A percentile compares a stretch with the other conserved stretches of the same genome.
Conservation (phyloP, 2,888 invertebrate species). For the Leucophora obtusa region DNA sequence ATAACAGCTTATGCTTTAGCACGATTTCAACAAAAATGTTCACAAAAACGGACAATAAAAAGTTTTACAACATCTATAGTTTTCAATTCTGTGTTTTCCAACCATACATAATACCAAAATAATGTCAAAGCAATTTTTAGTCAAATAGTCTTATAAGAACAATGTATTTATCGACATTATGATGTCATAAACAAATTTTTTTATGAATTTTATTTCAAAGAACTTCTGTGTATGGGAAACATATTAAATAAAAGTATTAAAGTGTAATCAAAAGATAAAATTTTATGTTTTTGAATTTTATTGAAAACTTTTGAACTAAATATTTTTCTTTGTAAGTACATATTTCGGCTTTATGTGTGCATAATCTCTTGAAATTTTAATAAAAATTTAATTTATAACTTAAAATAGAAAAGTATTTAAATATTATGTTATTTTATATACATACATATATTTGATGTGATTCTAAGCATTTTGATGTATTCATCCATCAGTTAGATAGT, state of each 20-base stretch:
- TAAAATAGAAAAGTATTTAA: too few species aligned
- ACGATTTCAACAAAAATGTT: slow-evolving; percentile 46
- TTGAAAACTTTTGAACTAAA: too few species aligned
- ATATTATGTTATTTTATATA: neutral
- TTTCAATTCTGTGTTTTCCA: neutral
- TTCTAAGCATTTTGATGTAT: slow-evolving; percentile 17
- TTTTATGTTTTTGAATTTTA: too few species aligned
- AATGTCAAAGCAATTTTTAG: slow-evolving; percentile 34
- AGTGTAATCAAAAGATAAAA: too few species aligned
- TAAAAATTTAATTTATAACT: too few species aligned
- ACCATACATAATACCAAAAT: neutral
- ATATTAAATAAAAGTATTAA: too few species aligned
- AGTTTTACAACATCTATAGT: slow-evolving; percentile 8
- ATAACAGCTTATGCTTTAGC: slow-evolving; percentile 50
- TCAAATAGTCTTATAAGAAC: slow-evolving; percentile 34
- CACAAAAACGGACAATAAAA: slow-evolving; percentile 15
- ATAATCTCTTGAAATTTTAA: too few species aligned
- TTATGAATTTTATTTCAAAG: neutral
- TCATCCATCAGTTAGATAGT: slow-evolving; percentile 6
- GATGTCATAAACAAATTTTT: slow-evolving; percentile 36
- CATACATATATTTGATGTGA: slow-evolving; percentile 15
- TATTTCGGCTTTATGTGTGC: too few species aligned
- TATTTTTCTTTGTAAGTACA: too few species aligned
- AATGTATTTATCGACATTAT: slow-evolving; percentile 44
- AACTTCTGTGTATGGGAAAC: too few species aligned